phyloP scores from a whole-genome alignment of 2,888 invertebrate species.

The Drosophila affinis region DNA sequence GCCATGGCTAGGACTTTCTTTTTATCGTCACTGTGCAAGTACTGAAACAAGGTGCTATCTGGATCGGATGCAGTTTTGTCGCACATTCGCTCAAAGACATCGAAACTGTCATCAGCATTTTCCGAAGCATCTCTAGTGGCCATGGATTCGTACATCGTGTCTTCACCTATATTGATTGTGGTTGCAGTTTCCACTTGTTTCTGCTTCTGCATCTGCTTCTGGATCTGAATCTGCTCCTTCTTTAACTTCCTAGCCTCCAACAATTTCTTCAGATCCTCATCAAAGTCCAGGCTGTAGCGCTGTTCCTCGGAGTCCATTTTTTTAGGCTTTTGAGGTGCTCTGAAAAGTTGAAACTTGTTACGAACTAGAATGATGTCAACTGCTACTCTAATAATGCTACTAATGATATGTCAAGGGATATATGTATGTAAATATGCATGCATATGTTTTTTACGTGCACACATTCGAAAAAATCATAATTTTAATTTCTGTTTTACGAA shows the following conservation, averaged over 20 bases:
- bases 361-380: background rate
- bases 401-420: background rate
- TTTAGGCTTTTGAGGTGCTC: slow-evolving; percentile 31
- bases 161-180: slow-evolving; percentile 16
- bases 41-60: slow-evolving; percentile 81
- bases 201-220: slow-evolving; percentile 14
- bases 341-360: slow-evolving; percentile 23
- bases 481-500: background rate
- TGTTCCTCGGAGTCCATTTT: slow-evolving; percentile 48
- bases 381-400: background rate
- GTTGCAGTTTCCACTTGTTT: background rate
- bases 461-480: slow-evolving; percentile 1
- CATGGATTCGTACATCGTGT: slow-evolving; percentile 16
- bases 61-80: slow-evolving; percentile 82
- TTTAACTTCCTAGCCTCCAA: slow-evolving; percentile 21
- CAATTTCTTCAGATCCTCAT: slow-evolving; percentile 66
- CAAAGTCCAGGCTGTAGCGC: slow-evolving; percentile 73
- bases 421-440: too few species aligned
- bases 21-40: slow-evolving; percentile 73
- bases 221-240: background rate
- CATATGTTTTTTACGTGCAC: slow-evolving; percentile 13
- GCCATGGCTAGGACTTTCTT: slow-evolving; percentile 60
- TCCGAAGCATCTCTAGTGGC: background rate
- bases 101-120: slow-evolving; percentile 76
- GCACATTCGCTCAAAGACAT: slow-evolving; percentile 81